A percentile compares a stretch with the other conserved stretches of the same genome.
These are phyloP conservation scores for Microctenopoma stevenorrisi DNA, from an alignment of 2,797 vertebrate species.

Conservation along the genomic window DNA sequence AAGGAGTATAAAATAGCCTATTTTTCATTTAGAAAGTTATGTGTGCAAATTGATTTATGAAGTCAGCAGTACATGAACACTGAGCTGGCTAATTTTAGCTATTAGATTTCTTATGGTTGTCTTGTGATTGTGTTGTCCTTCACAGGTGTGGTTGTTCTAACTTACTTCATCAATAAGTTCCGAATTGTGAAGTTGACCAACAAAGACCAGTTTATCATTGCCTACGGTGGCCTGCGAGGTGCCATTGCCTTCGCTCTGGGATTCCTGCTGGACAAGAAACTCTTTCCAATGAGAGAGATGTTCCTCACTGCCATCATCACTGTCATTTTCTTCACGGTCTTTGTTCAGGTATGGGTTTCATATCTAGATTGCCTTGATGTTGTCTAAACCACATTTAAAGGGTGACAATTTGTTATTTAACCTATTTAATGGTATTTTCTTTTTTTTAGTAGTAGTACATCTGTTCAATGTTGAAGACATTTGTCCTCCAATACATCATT, in stretches of 20 bases:
- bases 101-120: no score
- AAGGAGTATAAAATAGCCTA: no score
- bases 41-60: no score
- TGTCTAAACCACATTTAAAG: neutral
- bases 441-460: no score
- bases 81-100: no score
- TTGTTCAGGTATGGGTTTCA: constrained; percentile 89
- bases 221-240: constrained; percentile 95
- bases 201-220: constrained; percentile 98
- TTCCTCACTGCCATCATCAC: constrained; percentile 99
- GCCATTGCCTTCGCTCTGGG: constrained; percentile 97
- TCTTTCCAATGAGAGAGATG: constrained; percentile 88
- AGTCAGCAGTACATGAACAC: no score
- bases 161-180: constrained; percentile 96
- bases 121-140: neutral
- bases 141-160: constrained; percentile 92
- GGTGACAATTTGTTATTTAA: neutral
- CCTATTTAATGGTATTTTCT: no score
- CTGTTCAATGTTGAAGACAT: no score
- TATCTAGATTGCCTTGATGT: neutral
- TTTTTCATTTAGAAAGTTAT: no score
- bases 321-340: constrained; percentile 98
- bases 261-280: constrained; percentile 85
- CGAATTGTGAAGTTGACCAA: constrained; percentile 96
- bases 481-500: neutral